Evolutionary conservation across 2,113 vertebrate species (phyloP), one percentile per base, ranked within the genome.

Genomic region (Shinisaurus crocodilurus): DNA sequence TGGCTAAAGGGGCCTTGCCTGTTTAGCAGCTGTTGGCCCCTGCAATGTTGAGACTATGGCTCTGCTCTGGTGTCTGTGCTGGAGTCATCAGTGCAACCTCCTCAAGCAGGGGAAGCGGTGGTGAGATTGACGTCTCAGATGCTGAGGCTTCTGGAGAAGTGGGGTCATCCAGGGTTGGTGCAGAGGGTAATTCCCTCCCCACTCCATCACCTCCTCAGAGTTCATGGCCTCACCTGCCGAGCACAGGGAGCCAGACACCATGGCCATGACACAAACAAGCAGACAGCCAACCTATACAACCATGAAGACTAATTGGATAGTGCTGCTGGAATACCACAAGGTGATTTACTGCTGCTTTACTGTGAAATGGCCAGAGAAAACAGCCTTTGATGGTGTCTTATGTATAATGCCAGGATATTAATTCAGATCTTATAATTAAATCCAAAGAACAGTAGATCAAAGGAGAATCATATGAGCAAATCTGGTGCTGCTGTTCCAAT

Each of bases 371-470:
- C 69, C 57, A 93, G 91, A 92, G 83, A 91, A 90, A 91, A 23
- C 34, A 93, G 45, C 79, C 43, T 82, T 45, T 69, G 23, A 25
- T 63, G 90, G 75, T 92, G 63, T 67, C 89, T 70, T 89, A 91
- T 48, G 74, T 18, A 60, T n/a, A 91, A n/a, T 77, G 80, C 92
- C 91, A 93, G 91, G 83, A 88, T 93, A 95, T 85, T 94, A 95
- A 94, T 95, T 95, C 88, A 88, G 79, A 93, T 92, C 87, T 89
- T 0, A 86, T 93, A 94, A 95, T 94, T 95, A 90, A 27, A 92
- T 93, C 93, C 82, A 94, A 91, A 83, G 94, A 93, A 85, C 90
- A 94, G 82, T 86, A 94, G 91, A 95, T 95, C 91, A 95, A 92
- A 95, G 69, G 48, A 45, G 63, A 95, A 88, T 77, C 45, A 43